phyloP scores from a whole-genome alignment of 2,797 vertebrate genomes.

The Tadarida brasiliensis region DNA sequence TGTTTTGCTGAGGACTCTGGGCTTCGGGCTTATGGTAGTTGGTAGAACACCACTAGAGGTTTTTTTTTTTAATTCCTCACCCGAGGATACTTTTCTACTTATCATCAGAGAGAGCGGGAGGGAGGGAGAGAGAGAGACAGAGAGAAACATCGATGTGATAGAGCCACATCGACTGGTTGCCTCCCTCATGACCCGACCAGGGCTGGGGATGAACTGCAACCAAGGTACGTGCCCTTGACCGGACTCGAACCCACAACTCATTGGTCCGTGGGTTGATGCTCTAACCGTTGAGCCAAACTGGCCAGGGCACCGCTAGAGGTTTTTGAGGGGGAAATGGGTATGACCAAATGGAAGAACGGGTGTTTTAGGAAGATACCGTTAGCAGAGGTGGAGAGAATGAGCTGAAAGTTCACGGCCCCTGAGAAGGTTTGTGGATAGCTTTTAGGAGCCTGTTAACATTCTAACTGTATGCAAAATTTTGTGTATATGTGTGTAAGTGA shows the following conservation, averaged over 20 bases:
- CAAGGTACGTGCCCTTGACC: no score
- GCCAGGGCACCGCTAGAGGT: background rate
- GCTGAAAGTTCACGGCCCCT: background rate
- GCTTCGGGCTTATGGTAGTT: background rate
- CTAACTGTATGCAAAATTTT: background rate
- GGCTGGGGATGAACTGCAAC: no score
- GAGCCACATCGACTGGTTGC: no score
- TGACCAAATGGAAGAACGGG: background rate
- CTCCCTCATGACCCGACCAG: no score
- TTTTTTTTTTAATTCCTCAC: no score
- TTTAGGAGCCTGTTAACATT: background rate
- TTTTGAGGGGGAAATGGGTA: background rate
- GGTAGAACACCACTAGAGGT: background rate
- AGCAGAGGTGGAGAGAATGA: background rate
- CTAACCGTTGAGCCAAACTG: no score
- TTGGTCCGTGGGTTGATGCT: no score
- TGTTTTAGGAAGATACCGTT: background rate
- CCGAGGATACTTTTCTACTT: no score
- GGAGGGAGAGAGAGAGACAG: no score
- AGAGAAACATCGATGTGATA: no score
- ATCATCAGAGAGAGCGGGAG: no score
- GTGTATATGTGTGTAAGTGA: background rate
- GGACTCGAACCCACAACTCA: no score
- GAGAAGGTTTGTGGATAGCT: background rate
- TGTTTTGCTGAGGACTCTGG: background rate